phyloP scores from a whole-genome alignment of 1,140 invertebrate genomes.

The Chymomyza costata region DNA sequence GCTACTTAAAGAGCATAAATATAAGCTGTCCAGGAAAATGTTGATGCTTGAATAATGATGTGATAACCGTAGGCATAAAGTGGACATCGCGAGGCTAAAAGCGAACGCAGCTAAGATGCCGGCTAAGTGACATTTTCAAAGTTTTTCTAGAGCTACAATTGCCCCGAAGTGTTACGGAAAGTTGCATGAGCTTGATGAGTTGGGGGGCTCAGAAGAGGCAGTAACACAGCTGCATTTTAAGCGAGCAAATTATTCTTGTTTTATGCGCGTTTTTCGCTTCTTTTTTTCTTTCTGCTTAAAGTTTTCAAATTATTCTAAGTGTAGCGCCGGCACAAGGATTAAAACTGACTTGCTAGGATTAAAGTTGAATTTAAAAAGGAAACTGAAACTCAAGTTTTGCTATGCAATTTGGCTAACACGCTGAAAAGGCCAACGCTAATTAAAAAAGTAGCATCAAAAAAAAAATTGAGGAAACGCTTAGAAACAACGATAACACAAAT shows the following conservation, averaged over 20 bases:
- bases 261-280: no score
- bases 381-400: no score
- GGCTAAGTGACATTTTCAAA: constrained; percentile 24
- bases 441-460: no score
- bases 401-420: no score
- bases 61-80: constrained; percentile 71
- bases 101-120: constrained; percentile 23
- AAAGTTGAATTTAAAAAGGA: constrained; percentile 52
- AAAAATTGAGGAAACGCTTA: no score
- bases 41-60: constrained; percentile 71
- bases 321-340: constrained; percentile 64
- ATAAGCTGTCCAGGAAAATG: constrained; percentile 31
- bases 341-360: constrained; percentile 35
- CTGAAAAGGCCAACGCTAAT: no score
- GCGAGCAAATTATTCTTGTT: no score
- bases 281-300: constrained; percentile 64
- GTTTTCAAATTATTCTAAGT: constrained; percentile 72
- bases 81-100: constrained; percentile 40
- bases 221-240: constrained; percentile 64
- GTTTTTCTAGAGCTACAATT: constrained; percentile 54
- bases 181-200: not conserved
- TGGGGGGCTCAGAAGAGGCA: not conserved
- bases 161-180: no score
- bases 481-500: no score
- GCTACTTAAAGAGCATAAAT: constrained; percentile 21